These are phyloP conservation scores for Speoplatyrhinus poulsoni DNA, from an alignment of 2,113 vertebrate genomes.

Conservation along the genomic window DNA sequence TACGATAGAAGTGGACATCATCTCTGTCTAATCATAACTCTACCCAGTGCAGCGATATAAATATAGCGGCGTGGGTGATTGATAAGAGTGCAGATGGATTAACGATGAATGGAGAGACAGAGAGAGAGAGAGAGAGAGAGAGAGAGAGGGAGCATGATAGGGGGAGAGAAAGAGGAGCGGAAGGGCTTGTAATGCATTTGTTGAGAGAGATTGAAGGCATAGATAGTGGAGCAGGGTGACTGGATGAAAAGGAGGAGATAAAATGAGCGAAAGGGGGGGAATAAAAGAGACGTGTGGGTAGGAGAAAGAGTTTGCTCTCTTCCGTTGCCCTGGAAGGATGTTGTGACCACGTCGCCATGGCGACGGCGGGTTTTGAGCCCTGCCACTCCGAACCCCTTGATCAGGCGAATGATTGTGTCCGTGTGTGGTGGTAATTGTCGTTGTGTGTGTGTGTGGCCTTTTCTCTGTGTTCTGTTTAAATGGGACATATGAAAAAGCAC, in stretches of 20 bases:
- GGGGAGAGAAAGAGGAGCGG: background rate
- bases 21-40: background rate
- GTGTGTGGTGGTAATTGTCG: constrained; percentile 10
- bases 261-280: background rate
- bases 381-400: constrained; percentile 43
- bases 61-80: background rate
- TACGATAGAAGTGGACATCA: too few species aligned
- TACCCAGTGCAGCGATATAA: background rate
- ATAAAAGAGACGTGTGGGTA: background rate
- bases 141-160: background rate
- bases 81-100: background rate
- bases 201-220: too few species aligned
- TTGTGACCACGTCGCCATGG: constrained; percentile 60
- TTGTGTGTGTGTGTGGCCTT: background rate
- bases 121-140: background rate
- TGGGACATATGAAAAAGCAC: too few species aligned
- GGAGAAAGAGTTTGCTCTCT: constrained; percentile 2
- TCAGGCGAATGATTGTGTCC: constrained; percentile 40
- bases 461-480: background rate
- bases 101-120: background rate
- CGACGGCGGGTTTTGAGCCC: constrained; percentile 44
- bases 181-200: background rate
- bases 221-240: too few species aligned
- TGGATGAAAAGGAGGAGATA: background rate
- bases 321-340: constrained; percentile 39